Conservation (phyloP, 37 sponge, comb jelly and placozoan genomes). For the Chondrosia reniformis region DNA sequence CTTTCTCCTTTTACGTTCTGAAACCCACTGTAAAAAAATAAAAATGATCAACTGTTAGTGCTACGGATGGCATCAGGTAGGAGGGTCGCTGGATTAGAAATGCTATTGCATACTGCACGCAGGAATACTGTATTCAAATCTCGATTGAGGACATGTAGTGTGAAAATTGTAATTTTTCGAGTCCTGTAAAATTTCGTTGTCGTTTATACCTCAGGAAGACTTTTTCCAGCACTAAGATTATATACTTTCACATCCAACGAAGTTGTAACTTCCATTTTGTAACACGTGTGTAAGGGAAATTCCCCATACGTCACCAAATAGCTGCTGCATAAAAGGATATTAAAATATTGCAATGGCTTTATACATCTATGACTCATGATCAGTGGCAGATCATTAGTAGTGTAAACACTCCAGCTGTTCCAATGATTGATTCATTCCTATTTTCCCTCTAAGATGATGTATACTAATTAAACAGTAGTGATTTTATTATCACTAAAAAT, state of each 20-base stretch:
- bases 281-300: slow-evolving; percentile 6
- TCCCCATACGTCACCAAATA: neutral
- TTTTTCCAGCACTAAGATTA: slow-evolving; percentile 84
- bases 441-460: too few relatives aligned
- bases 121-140: neutral
- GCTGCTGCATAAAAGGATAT: too few relatives aligned
- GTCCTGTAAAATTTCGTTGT: neutral
- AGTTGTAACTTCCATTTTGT: slow-evolving; percentile 80
- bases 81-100: too few relatives aligned
- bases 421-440: too few relatives aligned
- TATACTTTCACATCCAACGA: slow-evolving; percentile 90
- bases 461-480: too few relatives aligned
- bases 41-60: neutral
- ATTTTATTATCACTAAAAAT: too few relatives aligned
- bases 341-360: neutral
- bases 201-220: slow-evolving; percentile 79
- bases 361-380: too few relatives aligned
- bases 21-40: neutral
- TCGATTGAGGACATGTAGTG: too few relatives aligned
- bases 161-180: neutral
- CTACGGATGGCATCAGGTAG: too few relatives aligned
- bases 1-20: neutral
- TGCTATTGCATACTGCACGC: too few relatives aligned
- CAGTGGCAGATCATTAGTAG: too few relatives aligned
- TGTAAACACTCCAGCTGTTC: too few relatives aligned